phyloP scores from a whole-genome alignment of 2,797 vertebrate genomes.

The Sparidentex hasta region DNA sequence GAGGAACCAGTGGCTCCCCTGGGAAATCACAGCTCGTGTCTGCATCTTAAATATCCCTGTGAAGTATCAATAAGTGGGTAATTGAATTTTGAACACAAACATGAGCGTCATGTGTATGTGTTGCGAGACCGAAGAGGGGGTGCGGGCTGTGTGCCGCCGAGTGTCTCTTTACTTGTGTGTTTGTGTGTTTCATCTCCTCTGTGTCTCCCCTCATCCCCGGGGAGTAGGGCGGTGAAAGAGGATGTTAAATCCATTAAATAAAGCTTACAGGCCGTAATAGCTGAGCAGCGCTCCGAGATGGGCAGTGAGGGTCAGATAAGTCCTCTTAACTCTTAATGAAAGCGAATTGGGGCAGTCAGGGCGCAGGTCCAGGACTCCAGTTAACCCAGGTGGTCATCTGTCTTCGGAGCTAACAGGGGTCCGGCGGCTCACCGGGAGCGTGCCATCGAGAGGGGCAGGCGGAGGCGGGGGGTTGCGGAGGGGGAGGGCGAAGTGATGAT shows the following conservation, averaged over 20 bases:
- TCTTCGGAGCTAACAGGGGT: conserved; percentile 74
- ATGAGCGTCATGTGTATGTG: conserved; percentile 97
- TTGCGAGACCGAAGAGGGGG: conserved; percentile 65
- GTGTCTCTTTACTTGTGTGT: conserved; percentile 63
- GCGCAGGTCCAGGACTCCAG: conserved; percentile 74
- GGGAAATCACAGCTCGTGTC: conserved; percentile 99
- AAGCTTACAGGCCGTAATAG: conserved; percentile 95
- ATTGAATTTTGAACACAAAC: conserved; percentile 99
- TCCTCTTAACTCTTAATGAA: conserved; percentile 88
- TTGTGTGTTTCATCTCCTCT: conserved; percentile 86
- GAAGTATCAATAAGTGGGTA: conserved; percentile 99
- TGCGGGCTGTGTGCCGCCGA: conserved; percentile 51
- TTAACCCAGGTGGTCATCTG: conserved; percentile 84
- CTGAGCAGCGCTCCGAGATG: conserved; percentile 81
- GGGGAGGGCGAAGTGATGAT: conserved; percentile 63
- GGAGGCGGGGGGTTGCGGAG: not conserved
- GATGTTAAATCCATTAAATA: conserved; percentile 99
- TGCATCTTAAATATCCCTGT: conserved; percentile 99
- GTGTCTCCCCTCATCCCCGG: conserved; percentile 84
- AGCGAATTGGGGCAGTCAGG: conserved; percentile 82
- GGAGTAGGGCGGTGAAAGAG: conserved; percentile 94
- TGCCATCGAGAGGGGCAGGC: conserved; percentile 38
- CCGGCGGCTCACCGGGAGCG: conserved; percentile 57
- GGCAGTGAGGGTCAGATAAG: conserved; percentile 85
- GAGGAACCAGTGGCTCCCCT: conserved; percentile 96